Evolutionary conservation across 2,113 vertebrate species (phyloP), one percentile per base, ranked within the genome.

Genomic region (Macroglossus sobrinus): DNA sequence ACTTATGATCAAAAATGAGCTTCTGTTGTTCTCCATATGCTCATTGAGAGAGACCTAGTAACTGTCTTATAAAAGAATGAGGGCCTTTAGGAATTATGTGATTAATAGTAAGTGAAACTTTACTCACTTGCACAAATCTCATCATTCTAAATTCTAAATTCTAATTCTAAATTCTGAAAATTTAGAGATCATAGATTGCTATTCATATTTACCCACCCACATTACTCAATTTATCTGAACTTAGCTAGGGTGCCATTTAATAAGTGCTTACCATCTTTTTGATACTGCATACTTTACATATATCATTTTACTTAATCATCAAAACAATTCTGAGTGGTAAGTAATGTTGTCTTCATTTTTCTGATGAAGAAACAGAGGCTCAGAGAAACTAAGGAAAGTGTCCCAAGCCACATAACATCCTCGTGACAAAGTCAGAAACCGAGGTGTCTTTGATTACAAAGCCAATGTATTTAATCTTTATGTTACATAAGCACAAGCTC

Each of bases 361-460:
- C 40, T 80, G 19, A n/a, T 50, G 57, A 43, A 6, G 7, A 63
- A 80, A 80, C 6, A 12, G 35, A 69, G n/a, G 43, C 13, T 80
- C n/a, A 93, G 64, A 87, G 43, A 71, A 61, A 40, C 15, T 43
- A 86, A 57, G 61, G 30, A 80, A 72, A 15, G n/a, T 50, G n/a
- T 80, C 75, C 18, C 18, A 63, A 22, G n/a, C 7, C 66, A 71
- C 43, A 81, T 53, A 81, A 18, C 11, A 2, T 72, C 43, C 71
- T 40, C 72, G 2, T 28, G 55, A 47, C 24, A 38, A 38, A 50
- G 28, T 53, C 8, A 21, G 3, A 28, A 87, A 38, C 7, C 13
- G 40, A 33, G 4, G 21, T 30, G 14, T 61, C 75, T 59, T 72
- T 80, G 74, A 72, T 18, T 63, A 21, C 43, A 40, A 81, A 81